Evolutionary conservation across 1,140 invertebrate species (phyloP).

Genomic region (Micrasema minimum): DNA sequence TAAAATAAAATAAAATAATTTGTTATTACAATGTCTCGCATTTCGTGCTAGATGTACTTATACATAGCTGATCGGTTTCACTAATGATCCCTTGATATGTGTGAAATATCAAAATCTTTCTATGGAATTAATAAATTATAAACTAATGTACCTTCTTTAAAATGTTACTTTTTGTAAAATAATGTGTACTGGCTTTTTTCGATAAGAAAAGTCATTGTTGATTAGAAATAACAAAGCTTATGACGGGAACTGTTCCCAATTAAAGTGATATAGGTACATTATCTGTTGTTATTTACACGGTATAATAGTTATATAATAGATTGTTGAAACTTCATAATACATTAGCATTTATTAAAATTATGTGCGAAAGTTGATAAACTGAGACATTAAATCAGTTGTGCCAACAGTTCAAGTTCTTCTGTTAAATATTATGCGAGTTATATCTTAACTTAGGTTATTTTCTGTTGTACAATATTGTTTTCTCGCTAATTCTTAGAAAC

Average conservation of each 20-base stretch:
- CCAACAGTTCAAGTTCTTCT: constrained; percentile 11
- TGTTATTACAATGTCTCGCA: too few relatives aligned
- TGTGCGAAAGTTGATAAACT: constrained; percentile 31
- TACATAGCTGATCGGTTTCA: too few relatives aligned
- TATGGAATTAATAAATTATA: too few relatives aligned
- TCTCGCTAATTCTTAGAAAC: too few relatives aligned
- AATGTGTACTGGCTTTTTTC: constrained; percentile 14
- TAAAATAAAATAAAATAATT: too few relatives aligned
- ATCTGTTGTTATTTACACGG: constrained; percentile 48
- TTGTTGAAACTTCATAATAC: constrained; percentile 49
- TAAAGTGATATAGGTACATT: constrained; percentile 51
- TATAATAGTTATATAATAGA: constrained; percentile 47
- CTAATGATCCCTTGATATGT: too few relatives aligned
- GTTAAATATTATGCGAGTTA: too few relatives aligned
- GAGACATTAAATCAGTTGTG: constrained; percentile 17
- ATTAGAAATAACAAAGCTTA: constrained; percentile 50
- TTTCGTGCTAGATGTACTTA: too few relatives aligned
- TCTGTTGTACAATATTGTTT: too few relatives aligned
- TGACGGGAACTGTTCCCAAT: constrained; percentile 51
- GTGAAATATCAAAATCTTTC: too few relatives aligned
- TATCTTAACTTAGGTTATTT: too few relatives aligned
- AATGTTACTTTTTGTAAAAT: constrained; percentile 12
- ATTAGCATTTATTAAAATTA: constrained; percentile 36
- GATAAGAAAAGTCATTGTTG: constrained; percentile 38
- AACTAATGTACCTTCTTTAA: background rate